Evolutionary conservation across 2,888 invertebrate genomes (phyloP).

Genomic region (Gastrophysa polygoni): DNA sequence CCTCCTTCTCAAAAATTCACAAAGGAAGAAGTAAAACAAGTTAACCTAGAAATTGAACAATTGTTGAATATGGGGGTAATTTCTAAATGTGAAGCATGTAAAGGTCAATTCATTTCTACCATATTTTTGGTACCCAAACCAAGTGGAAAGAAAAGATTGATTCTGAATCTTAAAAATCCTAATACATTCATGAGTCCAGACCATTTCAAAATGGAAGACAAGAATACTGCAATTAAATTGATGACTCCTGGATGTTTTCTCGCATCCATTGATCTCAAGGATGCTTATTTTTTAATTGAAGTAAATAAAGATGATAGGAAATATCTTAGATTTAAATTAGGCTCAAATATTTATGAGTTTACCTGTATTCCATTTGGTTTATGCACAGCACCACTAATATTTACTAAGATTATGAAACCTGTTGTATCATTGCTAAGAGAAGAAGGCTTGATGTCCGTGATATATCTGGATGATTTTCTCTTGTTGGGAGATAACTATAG

Average conservation of each 20-base stretch:
- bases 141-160: slow-evolving; percentile 1
- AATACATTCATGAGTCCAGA: background rate
- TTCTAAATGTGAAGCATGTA: background rate
- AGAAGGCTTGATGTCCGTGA: too few relatives aligned
- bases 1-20: background rate
- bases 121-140: slow-evolving; percentile 2
- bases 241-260: background rate
- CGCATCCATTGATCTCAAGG: too few relatives aligned
- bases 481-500: background rate
- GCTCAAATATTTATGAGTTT: background rate
- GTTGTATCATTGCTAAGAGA: background rate
- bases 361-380: background rate
- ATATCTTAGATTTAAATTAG: background rate
- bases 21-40: background rate
- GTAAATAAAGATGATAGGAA: too few relatives aligned
- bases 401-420: slow-evolving; percentile 3
- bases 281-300: background rate
- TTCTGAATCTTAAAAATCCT: background rate
- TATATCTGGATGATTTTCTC: background rate
- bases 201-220: slow-evolving; percentile 1
- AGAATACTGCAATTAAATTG: background rate
- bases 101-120: background rate
- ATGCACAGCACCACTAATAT: background rate
- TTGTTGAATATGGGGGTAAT: background rate
- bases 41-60: slow-evolving; percentile 5